Evolutionary conservation across 1,140 invertebrate species (phyloP), one percentile per base, ranked within the genome.

Genomic region (Myzus persicae): DNA sequence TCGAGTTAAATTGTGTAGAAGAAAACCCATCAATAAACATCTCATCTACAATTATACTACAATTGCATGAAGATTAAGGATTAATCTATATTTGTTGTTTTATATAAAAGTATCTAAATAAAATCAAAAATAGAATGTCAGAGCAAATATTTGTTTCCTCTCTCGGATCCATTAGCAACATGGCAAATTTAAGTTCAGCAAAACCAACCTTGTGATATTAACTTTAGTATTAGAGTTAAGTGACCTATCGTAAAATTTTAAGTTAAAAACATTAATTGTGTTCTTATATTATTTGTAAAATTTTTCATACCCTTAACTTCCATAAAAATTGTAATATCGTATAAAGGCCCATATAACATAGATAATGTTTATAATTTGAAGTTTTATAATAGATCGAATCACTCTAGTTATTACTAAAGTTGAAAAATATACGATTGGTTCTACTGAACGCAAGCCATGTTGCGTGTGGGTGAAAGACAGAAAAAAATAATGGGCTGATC

Each of bases 11-110:
- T 90, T 90, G 36, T 54, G 38, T 42, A 90, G 38, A 90, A 90
- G 38, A 59, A 90, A 59, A 40, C 11, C 48, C 51, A 40, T 59
- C 11, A 90, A 90, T 59, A 90, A 59, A 90, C 88, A 40, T 59
- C 1, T 59, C 31, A 90, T 54, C 88, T 59, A 31, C 36, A 59
- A 90, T 40, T 38, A 48, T 36, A 89, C 7, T 36, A 48, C 18
- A 48, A 48, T 48, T 36, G 31, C 14, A 87, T 2, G 31, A 31
- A 87, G 44, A n/a, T 46, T 44, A 31, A 59, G 14, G 54, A 31
- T 67, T 31, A 67, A 59, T 14, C 11, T 67, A 31, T 11, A 59
- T 18, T 59, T 59, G 9, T 11, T 76, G 36, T n/a, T 76, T n/a
- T 67, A 31, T 14, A 18, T 4, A n/a, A 67, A n/a, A 67, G 14